These are phyloP conservation scores for Bombus polaris DNA, from an alignment of 1,140 invertebrate genomes.

Conservation along the genomic window DNA sequence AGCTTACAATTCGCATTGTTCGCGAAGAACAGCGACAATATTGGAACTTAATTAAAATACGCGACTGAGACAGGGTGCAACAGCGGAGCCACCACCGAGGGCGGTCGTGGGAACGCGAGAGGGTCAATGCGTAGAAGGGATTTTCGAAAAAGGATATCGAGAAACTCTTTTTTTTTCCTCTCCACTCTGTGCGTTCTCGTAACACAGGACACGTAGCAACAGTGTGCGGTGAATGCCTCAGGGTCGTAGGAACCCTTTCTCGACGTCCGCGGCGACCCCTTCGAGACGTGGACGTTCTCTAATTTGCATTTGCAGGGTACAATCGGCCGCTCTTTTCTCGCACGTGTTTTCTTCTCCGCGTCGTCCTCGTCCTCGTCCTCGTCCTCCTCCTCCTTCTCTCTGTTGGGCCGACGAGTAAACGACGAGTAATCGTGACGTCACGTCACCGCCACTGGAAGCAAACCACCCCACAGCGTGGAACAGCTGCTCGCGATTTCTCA, in stretches of 20 bases:
- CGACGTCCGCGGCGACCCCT: constrained; percentile 38
- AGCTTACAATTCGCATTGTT: constrained; percentile 60
- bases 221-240: constrained; percentile 55
- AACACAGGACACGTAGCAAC: constrained; percentile 41
- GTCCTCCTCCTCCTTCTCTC: constrained; percentile 1
- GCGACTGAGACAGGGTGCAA: neutral
- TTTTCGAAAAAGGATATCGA: constrained; percentile 69
- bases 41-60: constrained; percentile 67
- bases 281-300: constrained; percentile 61
- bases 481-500: constrained; percentile 79
- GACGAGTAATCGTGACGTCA: constrained; percentile 56
- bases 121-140: constrained; percentile 35
- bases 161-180: constrained; percentile 38
- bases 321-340: constrained; percentile 17
- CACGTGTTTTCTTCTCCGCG: constrained; percentile 33
- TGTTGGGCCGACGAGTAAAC: constrained; percentile 16
- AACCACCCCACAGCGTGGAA: constrained; percentile 51
- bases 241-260: constrained; percentile 61
- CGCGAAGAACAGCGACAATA: constrained; percentile 19
- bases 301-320: constrained; percentile 63
- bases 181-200: neutral
- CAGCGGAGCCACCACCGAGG: constrained; percentile 28
- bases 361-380: constrained; percentile 43
- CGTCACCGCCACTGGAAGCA: constrained; percentile 47
- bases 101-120: constrained; percentile 66